phyloP scores from a whole-genome alignment of 2,888 invertebrate species.

The Noctua pronuba region DNA sequence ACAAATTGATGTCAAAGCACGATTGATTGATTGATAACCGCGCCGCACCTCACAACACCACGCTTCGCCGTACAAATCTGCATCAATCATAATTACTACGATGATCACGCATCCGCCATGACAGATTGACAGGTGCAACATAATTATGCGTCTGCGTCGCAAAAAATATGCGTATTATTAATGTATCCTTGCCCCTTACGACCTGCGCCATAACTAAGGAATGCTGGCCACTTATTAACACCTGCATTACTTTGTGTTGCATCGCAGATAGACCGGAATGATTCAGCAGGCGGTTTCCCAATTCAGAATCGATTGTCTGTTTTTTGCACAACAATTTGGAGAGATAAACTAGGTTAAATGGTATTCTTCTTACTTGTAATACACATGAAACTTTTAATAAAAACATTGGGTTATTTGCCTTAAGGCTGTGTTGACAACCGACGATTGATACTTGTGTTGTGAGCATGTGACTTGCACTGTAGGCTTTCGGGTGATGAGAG shows the following conservation, averaged over 20 bases:
- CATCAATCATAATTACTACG: slow-evolving; percentile 49
- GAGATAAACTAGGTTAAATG: background rate
- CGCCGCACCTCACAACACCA: background rate
- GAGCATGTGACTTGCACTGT: background rate
- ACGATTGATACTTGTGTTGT: background rate
- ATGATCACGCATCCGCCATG: slow-evolving; percentile 20
- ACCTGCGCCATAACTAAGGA: background rate
- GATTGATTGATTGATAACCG: slow-evolving; percentile 27
- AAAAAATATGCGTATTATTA: slow-evolving; percentile 33
- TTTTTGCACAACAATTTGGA: background rate
- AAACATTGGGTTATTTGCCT: background rate
- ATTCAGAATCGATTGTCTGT: background rate
- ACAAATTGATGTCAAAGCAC: slow-evolving; percentile 15
- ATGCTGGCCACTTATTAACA: background rate
- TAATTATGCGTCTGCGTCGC: slow-evolving; percentile 10
- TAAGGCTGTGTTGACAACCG: background rate
- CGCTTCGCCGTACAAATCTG: background rate
- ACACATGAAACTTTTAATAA: background rate
- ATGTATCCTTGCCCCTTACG: slow-evolving; percentile 7
- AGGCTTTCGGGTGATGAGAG: background rate
- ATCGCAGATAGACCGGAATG: background rate
- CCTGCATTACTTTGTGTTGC: background rate
- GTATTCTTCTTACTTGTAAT: background rate
- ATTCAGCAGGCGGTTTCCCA: background rate
- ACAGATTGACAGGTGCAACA: slow-evolving; percentile 48